Percentiles rank a stretch among this genome's conserved stretches.
phyloP scores from a whole-genome alignment of 2,888 invertebrate genomes.

The Thecocarcelia acutangulata region DNA sequence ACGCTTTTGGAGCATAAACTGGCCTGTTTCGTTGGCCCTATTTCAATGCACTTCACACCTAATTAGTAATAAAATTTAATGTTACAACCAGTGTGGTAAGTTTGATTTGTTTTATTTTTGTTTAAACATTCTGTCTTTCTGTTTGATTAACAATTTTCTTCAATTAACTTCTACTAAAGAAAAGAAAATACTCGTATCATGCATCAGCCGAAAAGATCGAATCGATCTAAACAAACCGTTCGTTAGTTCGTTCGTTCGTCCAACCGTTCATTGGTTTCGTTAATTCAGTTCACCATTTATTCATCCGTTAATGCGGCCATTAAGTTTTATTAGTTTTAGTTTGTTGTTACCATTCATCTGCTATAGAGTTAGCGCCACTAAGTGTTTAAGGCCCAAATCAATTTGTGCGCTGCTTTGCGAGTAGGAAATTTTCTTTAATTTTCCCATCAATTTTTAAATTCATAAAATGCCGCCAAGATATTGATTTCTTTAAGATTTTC shows the following conservation, averaged over 20 bases:
- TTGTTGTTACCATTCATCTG: neutral
- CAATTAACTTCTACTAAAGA: neutral
- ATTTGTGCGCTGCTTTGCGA: slow-evolving; percentile 1
- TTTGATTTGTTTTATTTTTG: slow-evolving; percentile 52
- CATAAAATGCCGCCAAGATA: slow-evolving; percentile 17
- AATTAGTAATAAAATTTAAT: slow-evolving; percentile 81
- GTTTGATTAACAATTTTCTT: slow-evolving; percentile 69
- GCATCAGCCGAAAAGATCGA: neutral
- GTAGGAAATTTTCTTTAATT: slow-evolving; percentile 28
- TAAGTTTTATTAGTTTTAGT: slow-evolving; percentile 77
- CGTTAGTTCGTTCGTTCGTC: slow-evolving; percentile 1
- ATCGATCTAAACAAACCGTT: slow-evolving; percentile 57
- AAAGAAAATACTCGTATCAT: slow-evolving; percentile 1
- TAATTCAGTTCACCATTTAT: slow-evolving; percentile 68
- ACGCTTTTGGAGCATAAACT: slow-evolving; percentile 36
- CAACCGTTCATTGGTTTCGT: too few species aligned
- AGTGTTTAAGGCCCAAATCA: slow-evolving; percentile 32
- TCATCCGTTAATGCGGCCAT: slow-evolving; percentile 78
- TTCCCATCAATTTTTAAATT: slow-evolving; percentile 53
- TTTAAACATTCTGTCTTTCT: slow-evolving; percentile 51
- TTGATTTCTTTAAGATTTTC: slow-evolving; percentile 5
- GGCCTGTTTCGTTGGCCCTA: slow-evolving; percentile 3
- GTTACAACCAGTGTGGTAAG: slow-evolving; percentile 66
- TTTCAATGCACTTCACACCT: slow-evolving; percentile 77
- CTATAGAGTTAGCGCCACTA: slow-evolving; percentile 60